phyloP scores from a whole-genome alignment of 2,113 vertebrate species.

The Mohoua ochrocephala region DNA sequence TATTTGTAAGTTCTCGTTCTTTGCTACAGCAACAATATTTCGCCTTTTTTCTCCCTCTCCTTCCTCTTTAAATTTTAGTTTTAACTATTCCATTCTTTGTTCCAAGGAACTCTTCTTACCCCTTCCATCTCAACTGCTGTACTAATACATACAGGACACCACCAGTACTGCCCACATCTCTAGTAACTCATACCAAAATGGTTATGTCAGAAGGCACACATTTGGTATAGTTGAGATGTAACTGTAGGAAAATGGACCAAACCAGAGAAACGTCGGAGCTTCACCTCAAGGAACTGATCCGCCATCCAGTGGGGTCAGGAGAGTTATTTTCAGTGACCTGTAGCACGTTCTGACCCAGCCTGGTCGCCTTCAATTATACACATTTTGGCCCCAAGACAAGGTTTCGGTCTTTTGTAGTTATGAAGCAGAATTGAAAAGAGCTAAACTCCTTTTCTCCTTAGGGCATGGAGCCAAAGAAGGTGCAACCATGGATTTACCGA shows the following conservation, averaged over 20 bases:
- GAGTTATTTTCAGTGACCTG: neutral
- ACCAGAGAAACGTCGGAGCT: neutral
- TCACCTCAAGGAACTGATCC: neutral
- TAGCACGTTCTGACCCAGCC: neutral
- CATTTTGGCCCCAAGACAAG: neutral
- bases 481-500: neutral
- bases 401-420: fast-evolving
- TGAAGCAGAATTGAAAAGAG: neutral
- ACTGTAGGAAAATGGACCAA: neutral
- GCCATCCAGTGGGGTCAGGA: neutral
- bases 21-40: neutral
- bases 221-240: neutral
- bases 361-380: neutral
- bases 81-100: neutral
- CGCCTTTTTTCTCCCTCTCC: fast-evolving
- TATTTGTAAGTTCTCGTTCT: neutral
- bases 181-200: neutral
- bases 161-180: neutral
- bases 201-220: neutral
- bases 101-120: neutral
- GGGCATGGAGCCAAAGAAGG: neutral
- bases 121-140: neutral
- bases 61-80: neutral
- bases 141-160: neutral
- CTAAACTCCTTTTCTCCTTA: neutral